A percentile compares a stretch with the other conserved stretches of the same genome.
Evolutionary conservation across 2,797 vertebrate species (phyloP).

Genomic region (Hemibagrus guttatus): DNA sequence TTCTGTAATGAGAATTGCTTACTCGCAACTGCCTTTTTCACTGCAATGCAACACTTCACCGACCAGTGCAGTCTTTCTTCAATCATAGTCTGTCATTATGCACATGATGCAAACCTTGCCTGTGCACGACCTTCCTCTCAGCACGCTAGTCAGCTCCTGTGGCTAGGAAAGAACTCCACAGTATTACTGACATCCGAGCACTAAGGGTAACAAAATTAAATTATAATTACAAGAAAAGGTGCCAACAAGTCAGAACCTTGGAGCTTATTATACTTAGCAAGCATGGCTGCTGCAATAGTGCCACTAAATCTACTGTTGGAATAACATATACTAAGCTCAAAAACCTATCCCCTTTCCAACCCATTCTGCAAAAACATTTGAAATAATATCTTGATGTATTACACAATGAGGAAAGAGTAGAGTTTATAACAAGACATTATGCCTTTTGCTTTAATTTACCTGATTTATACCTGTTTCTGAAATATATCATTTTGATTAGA

Average conservation of each 20-base stretch:
- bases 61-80: slow-evolving; percentile 4
- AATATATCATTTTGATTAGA: background rate
- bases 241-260: slow-evolving; percentile 8
- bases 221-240: slow-evolving; percentile 23
- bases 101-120: slow-evolving; percentile 19
- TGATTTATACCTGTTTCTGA: background rate
- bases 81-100: slow-evolving; percentile 10
- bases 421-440: background rate
- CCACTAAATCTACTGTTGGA: background rate
- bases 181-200: slow-evolving; percentile 12
- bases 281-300: slow-evolving; percentile 11
- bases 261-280: slow-evolving; percentile 34
- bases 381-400: background rate
- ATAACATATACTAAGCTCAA: background rate
- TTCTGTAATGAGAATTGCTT: background rate
- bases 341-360: background rate
- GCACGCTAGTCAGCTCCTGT: slow-evolving; percentile 8
- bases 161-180: slow-evolving; percentile 1
- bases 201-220: slow-evolving; percentile 38
- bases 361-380: background rate
- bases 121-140: slow-evolving; percentile 8
- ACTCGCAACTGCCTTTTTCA: background rate
- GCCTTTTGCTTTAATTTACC: background rate
- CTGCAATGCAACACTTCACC: slow-evolving; percentile 2
- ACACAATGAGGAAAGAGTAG: background rate